phyloP scores from a whole-genome alignment of 2,113 vertebrate genomes.

The Mobula hypostoma region DNA sequence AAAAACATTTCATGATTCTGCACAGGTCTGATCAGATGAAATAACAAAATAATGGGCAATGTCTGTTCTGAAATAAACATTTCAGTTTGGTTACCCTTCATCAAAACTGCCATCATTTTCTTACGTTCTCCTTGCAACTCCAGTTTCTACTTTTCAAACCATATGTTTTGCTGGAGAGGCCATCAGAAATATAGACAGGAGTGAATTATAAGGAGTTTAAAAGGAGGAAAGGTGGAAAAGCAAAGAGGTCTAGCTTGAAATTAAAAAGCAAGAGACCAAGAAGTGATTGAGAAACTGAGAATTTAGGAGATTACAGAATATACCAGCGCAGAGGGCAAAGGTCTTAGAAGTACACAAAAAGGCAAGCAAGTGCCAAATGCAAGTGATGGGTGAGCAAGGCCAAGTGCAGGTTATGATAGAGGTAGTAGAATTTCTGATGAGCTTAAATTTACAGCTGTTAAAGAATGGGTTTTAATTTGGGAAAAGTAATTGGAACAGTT shows the following conservation, averaged over 20 bases:
- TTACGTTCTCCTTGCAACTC: too few species aligned
- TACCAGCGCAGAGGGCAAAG: not conserved
- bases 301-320: not conserved
- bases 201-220: not conserved
- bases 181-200: not conserved
- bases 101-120: too few species aligned
- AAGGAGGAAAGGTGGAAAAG: not conserved
- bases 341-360: not conserved
- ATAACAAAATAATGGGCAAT: too few species aligned
- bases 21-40: not conserved
- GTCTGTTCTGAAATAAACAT: too few species aligned
- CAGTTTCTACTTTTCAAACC: too few species aligned
- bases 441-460: not conserved
- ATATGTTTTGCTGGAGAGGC: not conserved
- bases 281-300: not conserved
- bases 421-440: not conserved
- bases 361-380: not conserved
- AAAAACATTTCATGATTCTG: not conserved
- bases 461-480: not conserved
- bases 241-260: not conserved
- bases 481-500: not conserved
- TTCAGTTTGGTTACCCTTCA: too few species aligned
- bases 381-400: not conserved
- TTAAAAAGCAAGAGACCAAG: not conserved
- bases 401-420: not conserved